These are phyloP conservation scores for Cryptoprocta ferox DNA, from an alignment of 2,797 vertebrate genomes.

Conservation along the genomic window DNA sequence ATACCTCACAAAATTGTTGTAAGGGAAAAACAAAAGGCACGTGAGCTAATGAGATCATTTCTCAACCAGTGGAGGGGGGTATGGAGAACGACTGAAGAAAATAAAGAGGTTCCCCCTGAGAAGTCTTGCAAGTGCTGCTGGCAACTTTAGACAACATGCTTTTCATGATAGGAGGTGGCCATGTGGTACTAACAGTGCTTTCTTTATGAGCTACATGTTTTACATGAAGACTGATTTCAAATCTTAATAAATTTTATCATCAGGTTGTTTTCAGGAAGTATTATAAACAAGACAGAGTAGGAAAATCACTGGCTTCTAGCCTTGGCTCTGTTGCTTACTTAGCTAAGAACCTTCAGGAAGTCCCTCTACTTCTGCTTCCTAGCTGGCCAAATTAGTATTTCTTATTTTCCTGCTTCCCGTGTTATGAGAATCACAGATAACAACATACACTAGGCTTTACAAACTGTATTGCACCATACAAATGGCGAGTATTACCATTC, in stretches of 20 bases:
- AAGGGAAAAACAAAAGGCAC: background rate
- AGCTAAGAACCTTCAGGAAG: background rate
- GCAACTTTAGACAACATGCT: background rate
- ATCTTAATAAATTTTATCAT: background rate
- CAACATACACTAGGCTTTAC: background rate
- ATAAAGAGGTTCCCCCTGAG: background rate
- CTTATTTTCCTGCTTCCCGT: background rate
- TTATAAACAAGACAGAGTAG: background rate
- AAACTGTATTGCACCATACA: background rate
- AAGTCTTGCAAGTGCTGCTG: background rate
- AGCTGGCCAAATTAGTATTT: background rate
- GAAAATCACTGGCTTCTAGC: background rate
- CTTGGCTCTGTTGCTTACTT: background rate
- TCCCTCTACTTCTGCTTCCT: background rate
- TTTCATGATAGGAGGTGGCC: background rate
- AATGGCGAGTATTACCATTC: background rate
- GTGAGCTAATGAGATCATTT: background rate
- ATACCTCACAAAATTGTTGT: background rate
- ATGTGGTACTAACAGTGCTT: background rate
- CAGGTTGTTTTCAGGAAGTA: background rate
- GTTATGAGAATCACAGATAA: background rate
- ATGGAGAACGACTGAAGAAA: background rate
- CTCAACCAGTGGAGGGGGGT: background rate
- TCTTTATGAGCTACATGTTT: background rate
- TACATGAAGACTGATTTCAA: background rate